Evolutionary conservation across 1,140 invertebrate species (phyloP).

Genomic region (Bradynema listronoti): DNA sequence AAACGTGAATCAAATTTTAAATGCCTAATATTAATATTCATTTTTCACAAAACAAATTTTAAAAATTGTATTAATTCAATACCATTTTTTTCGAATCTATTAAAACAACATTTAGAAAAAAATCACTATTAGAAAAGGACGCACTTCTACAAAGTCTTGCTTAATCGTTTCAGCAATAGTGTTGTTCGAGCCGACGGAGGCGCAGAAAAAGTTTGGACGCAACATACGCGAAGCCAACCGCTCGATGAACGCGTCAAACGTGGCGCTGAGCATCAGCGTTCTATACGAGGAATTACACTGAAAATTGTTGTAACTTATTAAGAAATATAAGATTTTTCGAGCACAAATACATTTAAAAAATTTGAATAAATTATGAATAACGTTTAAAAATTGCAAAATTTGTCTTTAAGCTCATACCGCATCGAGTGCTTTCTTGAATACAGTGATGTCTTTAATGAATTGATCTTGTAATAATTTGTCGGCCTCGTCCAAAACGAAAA

Average conservation of each 20-base stretch:
- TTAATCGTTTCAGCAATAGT: slow-evolving; percentile 11
- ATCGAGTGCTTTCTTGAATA: not conserved
- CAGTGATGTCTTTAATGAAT: slow-evolving; percentile 13
- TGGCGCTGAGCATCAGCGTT: slow-evolving; percentile 29
- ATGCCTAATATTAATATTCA: not conserved
- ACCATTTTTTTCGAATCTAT: not conserved
- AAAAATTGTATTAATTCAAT: not conserved
- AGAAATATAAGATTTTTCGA: not conserved
- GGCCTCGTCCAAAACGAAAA: slow-evolving; percentile 50
- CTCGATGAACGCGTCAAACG: slow-evolving; percentile 13
- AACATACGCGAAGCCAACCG: slow-evolving; percentile 2
- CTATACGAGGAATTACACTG: not conserved
- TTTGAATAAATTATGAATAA: not conserved
- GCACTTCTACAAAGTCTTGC: slow-evolving; percentile 19
- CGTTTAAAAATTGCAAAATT: not conserved
- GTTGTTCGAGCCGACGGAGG: slow-evolving; percentile 10
- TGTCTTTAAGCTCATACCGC: not conserved
- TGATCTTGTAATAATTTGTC: slow-evolving; percentile 48
- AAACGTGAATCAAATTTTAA: not conserved
- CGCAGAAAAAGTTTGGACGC: slow-evolving; percentile 16
- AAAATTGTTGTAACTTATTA: slow-evolving; percentile 1
- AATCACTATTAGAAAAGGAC: not conserved
- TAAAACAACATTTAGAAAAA: not conserved
- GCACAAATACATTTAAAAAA: not conserved
- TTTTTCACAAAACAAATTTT: not conserved